Evolutionary conservation across 2,888 invertebrate genomes (phyloP), one percentile per base, ranked within the genome.

Genomic region (Cheilosia impressa): DNA sequence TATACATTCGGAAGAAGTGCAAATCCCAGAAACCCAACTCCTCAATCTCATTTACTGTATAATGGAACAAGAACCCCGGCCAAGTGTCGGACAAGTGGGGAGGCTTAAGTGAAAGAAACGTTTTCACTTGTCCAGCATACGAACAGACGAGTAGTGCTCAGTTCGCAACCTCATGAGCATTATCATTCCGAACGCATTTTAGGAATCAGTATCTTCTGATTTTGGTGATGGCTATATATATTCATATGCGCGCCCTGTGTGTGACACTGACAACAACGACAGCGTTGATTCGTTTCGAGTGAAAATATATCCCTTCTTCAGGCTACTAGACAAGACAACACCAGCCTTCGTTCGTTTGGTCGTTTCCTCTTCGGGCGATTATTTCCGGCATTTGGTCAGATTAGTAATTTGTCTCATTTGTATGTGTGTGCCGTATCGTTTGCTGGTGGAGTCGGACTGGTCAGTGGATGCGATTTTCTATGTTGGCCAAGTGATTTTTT

Each of bases 381-480:
- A 81, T 81, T 85, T 85, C 85, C 85, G 85, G 85, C 85, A 81
- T 85, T 85, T 81, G 76, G 76, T 50, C 53, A 85, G 85, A 85
- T 85, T 72, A 80, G 80, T 85, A 68, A 76, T 79, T 77, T 76
- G 80, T 85, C 76, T 77, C 62, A 69, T 85, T 80, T 69, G 71
- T 71, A 72, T 79, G 80, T 63, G 45, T 76, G 66, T 52, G 57
- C 19, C 75, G 53, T 60, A 5, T 47, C 27, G 24, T 17, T 52
- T 24, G 22, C 43, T 13, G 22, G 13, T 9, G 19, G 22, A 5
- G 13, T 13, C 24, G 24, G 22, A 19, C 15, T 15, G 24, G 13
- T 15, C 6, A 38, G 19, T 27, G 62, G 34, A 52, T 62, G 19
- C 43, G 53, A n/a, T 55, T 63, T 66, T 50, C 65, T 41, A 22